Percentiles rank a stretch among this genome's conserved stretches.
Conservation (phyloP, 2,113 vertebrate species). For the Zosterops lateralis region DNA sequence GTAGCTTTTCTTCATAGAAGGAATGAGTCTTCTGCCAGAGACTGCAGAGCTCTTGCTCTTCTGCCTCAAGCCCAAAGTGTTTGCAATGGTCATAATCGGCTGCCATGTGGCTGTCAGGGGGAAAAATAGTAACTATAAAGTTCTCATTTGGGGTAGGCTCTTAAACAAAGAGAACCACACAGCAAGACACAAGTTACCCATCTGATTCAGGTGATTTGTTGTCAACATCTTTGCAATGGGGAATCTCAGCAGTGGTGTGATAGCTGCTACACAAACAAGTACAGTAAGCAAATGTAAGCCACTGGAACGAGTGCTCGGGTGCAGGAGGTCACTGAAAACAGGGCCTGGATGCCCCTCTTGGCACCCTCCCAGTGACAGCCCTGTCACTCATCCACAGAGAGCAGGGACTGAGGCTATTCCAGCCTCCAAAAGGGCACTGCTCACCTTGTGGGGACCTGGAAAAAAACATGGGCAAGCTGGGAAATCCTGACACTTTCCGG, state of each 20-base stretch:
- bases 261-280: not conserved
- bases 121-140: not conserved
- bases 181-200: not conserved
- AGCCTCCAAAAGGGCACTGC: not conserved
- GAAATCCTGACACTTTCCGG: not conserved
- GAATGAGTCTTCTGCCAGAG: not conserved
- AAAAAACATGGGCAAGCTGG: accelerated
- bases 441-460: not conserved
- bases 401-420: not conserved
- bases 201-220: not conserved
- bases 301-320: accelerated
- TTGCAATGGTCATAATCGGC: not conserved
- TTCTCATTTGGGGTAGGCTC: not conserved
- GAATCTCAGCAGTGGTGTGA: not conserved
- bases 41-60: not conserved
- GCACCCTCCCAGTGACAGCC: not conserved
- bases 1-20: not conserved
- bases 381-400: accelerated
- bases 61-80: not conserved
- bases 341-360: accelerated
- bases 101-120: not conserved
- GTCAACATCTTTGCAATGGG: not conserved
- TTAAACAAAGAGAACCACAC: not conserved
- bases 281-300: not conserved
- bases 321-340: not conserved